Base-by-base conservation (phyloP, 2,113 vertebrate genomes). In the Lophochroa leadbeateri region DNA sequence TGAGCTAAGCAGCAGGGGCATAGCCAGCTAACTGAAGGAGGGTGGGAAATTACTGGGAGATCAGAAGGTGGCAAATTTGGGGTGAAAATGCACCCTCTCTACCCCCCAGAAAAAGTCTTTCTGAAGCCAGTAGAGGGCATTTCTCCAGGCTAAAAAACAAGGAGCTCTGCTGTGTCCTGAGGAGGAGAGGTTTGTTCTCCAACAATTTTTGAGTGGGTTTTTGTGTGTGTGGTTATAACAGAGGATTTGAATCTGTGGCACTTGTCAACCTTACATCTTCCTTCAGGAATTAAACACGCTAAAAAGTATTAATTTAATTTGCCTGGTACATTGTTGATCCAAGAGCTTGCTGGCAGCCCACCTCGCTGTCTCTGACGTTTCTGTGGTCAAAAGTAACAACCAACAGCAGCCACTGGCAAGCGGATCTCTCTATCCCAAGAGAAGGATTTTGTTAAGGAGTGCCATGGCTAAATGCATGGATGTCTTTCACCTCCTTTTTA, bases 281-380 rank as follows among this genome's bases (percentile, higher is more conserved):
- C 75, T 95, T 89, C 77, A 92, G 83, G 74, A 95, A 92, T 94
- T 91, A 92, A 85, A 85, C 67, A 79, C 7, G 8, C 28, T 86
- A 57, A 82, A 86, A 94, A 61, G 3, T 61, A 82, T 91, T 84
- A 82, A 64, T 81, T 93, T 81, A 35, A 78, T 93, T 95, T 88
- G 28, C 37, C 19, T 84, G 70, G 72, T 61, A 58, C 5, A 5
- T 14, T 0, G 0, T 41, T 68, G 55, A 47, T 95, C 69, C 82
- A 95, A 95, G 64, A 82, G 52, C 28, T 85, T 92, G 28, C 72
- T 95, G 92, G 80, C 80, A 96, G 77, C 41, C 74, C 81, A 94
- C 65, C 67, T 96, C 3, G 0, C 57, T 57, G 43, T 47, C 61
- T 88, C 55, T 75, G 88, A 93, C 17, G 8, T 84, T 92, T 91